phyloP scores from a whole-genome alignment of 2,797 vertebrate genomes.

The Rhadinocentrus ornatus region DNA sequence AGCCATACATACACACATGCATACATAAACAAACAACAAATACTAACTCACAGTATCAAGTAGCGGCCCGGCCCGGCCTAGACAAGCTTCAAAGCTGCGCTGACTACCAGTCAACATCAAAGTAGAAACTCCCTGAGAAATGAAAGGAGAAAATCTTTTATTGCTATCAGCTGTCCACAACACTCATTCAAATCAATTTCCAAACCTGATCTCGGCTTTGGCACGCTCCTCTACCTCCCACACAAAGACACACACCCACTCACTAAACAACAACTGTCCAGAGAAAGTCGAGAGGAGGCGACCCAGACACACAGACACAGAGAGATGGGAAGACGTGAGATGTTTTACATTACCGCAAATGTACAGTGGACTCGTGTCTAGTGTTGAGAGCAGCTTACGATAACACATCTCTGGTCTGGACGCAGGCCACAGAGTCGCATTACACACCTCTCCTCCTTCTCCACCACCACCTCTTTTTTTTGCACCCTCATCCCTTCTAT shows the following conservation, averaged over 20 bases:
- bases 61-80: constrained; percentile 44
- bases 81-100: constrained; percentile 72
- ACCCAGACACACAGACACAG: constrained; percentile 34
- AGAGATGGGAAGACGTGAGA: constrained; percentile 63
- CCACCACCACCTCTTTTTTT: constrained; percentile 31
- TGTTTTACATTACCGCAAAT: constrained; percentile 85
- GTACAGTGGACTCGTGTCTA: constrained; percentile 70
- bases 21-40: constrained; percentile 43
- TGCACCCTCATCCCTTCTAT: constrained; percentile 32
- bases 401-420: constrained; percentile 78
- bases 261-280: constrained; percentile 55
- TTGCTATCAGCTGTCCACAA: constrained; percentile 83
- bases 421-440: constrained; percentile 75
- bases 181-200: constrained; percentile 84
- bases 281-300: constrained; percentile 56
- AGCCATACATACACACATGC: constrained; percentile 38
- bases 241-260: constrained; percentile 44
- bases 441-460: constrained; percentile 63
- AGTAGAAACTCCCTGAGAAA: constrained; percentile 80
- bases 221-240: constrained; percentile 61
- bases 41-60: constrained; percentile 57
- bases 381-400: constrained; percentile 74
- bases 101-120: constrained; percentile 76
- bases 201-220: constrained; percentile 82
- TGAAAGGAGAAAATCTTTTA: constrained; percentile 78